Evolutionary conservation across 2,113 vertebrate genomes (phyloP).

Genomic region (Montifringilla adamsi): DNA sequence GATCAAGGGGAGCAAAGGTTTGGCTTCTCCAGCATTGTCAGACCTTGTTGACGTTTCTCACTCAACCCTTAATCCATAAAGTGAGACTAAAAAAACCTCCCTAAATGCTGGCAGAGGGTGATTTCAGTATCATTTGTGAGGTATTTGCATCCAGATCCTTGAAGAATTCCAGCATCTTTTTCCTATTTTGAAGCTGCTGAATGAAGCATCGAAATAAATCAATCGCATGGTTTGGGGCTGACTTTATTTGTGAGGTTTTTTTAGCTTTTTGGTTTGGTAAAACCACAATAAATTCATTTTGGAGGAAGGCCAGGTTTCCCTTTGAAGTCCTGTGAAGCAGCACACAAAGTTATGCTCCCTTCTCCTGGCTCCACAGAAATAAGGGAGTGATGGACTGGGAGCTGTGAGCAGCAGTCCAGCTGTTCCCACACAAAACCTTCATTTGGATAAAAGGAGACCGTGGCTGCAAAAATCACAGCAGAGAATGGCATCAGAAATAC

Average conservation of each 20-base stretch:
- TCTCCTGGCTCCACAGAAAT: not conserved
- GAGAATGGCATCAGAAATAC: slow-evolving; percentile 19
- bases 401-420: not conserved
- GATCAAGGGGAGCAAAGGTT: not conserved
- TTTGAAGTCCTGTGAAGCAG: not conserved
- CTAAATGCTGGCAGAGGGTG: not conserved
- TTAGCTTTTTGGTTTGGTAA: slow-evolving; percentile 10
- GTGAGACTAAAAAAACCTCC: not conserved
- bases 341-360: not conserved
- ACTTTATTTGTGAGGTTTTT: not conserved
- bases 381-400: not conserved
- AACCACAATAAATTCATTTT: not conserved
- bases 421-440: slow-evolving; percentile 48
- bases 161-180: slow-evolving; percentile 25
- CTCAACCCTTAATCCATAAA: not conserved
- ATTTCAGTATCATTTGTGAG: not conserved
- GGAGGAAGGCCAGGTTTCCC: not conserved
- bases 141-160: not conserved
- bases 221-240: not conserved
- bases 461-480: not conserved
- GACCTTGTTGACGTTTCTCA: not conserved
- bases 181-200: not conserved
- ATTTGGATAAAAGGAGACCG: slow-evolving; percentile 12
- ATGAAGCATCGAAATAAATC: slow-evolving; percentile 6
- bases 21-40: not conserved